These are phyloP conservation scores for Bovichtus variegatus DNA, from an alignment of 2,797 vertebrate genomes.

Conservation along the genomic window DNA sequence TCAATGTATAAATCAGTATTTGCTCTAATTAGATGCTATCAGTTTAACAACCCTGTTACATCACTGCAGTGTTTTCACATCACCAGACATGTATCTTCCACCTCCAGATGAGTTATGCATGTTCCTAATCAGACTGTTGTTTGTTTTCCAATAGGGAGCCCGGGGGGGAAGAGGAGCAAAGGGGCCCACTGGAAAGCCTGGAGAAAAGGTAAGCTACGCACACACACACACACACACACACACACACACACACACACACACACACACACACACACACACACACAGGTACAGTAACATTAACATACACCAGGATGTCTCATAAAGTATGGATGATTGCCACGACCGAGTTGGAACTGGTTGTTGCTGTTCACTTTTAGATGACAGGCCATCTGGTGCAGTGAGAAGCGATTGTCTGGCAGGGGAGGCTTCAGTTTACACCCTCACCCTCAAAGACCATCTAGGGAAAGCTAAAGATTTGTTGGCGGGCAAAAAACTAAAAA, in stretches of 20 bases:
- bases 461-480: conserved; percentile 58
- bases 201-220: conserved; percentile 87
- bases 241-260: conserved; percentile 19
- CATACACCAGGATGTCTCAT: conserved; percentile 69
- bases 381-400: conserved; percentile 67
- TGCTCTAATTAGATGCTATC: conserved; percentile 39
- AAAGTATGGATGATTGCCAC: conserved; percentile 61
- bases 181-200: conserved; percentile 91
- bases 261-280: conserved; percentile 49
- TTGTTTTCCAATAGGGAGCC: conserved; percentile 84
- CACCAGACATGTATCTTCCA: conserved; percentile 41
- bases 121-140: conserved; percentile 66
- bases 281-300: conserved; percentile 45
- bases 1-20: conserved; percentile 10
- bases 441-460: conserved; percentile 61
- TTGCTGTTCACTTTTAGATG: conserved; percentile 59
- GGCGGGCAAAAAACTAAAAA: conserved; percentile 34
- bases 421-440: conserved; percentile 54
- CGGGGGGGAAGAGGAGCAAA: conserved; percentile 90
- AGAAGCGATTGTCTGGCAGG: conserved; percentile 53
- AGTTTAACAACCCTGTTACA: conserved; percentile 30
- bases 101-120: conserved; percentile 46
- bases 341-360: conserved; percentile 49
- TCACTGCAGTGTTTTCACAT: conserved; percentile 45
- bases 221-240: conserved; percentile 8